Percentiles rank a stretch among this genome's conserved stretches.
Conservation (phyloP, 2,888 invertebrate species). For the Amiota communis region DNA sequence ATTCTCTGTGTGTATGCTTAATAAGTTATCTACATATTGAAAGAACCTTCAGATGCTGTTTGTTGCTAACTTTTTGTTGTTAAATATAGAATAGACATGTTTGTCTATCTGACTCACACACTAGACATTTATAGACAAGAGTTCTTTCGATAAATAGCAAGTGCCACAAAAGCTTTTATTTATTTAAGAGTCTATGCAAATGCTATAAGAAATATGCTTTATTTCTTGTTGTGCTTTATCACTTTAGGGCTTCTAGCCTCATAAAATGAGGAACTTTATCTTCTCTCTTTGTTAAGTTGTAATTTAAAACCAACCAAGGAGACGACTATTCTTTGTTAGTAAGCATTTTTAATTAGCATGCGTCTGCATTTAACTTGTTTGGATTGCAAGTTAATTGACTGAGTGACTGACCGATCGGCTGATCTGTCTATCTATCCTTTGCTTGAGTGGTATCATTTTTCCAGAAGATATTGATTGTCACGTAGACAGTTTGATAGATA, state of each 20-base stretch:
- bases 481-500: too few species aligned
- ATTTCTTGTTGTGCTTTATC: slow-evolving; percentile 23
- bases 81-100: background rate
- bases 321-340: too few species aligned
- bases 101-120: too few species aligned
- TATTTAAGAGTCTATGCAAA: background rate
- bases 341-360: slow-evolving; percentile 19
- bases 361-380: slow-evolving; percentile 19
- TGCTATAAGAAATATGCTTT: background rate
- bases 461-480: too few species aligned
- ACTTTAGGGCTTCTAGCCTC: slow-evolving; percentile 32
- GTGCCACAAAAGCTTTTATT: slow-evolving; percentile 33
- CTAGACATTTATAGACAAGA: background rate
- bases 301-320: slow-evolving; percentile 10
- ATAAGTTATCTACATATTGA: background rate
- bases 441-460: too few species aligned
- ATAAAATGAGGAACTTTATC: slow-evolving; percentile 15
- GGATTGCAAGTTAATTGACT: slow-evolving; percentile 17
- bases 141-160: slow-evolving; percentile 30
- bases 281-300: slow-evolving; percentile 11
- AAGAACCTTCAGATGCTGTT: background rate
- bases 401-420: background rate
- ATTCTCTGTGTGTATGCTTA: background rate
- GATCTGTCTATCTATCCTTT: too few species aligned
- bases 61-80: slow-evolving; percentile 3